Base-by-base conservation (phyloP, 2,113 vertebrate species). In the Oxygymnocypris stewartii region DNA sequence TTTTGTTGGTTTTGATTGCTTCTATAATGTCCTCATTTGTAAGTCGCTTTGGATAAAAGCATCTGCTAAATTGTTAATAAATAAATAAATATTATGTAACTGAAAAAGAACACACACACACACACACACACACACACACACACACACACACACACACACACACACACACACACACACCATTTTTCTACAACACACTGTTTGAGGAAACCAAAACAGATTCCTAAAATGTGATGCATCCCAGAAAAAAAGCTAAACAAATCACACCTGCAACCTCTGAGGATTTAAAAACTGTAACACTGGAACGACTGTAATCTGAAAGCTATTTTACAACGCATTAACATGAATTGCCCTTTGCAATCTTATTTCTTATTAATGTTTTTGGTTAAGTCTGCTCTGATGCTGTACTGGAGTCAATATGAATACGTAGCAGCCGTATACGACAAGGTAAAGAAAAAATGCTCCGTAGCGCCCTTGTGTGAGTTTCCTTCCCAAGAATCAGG, bases 401-500 rank as follows among this genome's bases (percentile, higher is more conserved):
- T 31, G 78, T 40, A 67, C 54, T 82, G 88, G 80, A 84, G 67
- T 44, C 78, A 84, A 40, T 84, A 90, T 25, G 35, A 84, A 89
- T 91, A 92, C 92, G 90, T 93, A 93, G 89, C 93, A 93, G 91
- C 91, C 92, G 85, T 20, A 92, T 35, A 92, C 92, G 93, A 94
- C 84, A 90, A 42, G 77, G 89, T 92, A 93, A 91, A 91, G 89
- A 92, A 92, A 92, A 88, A 92, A 93, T 92, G 80, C 82, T 88
- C 87, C 88, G 9, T 78, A 80, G 88, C 85, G 51, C 81, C 87
- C 90, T 90, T 91, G 90, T 83, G 91, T 80, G 87, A 89, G 85
- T 82, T 90, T 90, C 83, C 85, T 89, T 90, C 90, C 91, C 69
- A 92, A 91, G 90, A 86, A 88, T 91, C 88, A 89, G 81, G 63